Conservation (phyloP, 2,113 vertebrate species). For the Coryphaenoides rupestris region DNA sequence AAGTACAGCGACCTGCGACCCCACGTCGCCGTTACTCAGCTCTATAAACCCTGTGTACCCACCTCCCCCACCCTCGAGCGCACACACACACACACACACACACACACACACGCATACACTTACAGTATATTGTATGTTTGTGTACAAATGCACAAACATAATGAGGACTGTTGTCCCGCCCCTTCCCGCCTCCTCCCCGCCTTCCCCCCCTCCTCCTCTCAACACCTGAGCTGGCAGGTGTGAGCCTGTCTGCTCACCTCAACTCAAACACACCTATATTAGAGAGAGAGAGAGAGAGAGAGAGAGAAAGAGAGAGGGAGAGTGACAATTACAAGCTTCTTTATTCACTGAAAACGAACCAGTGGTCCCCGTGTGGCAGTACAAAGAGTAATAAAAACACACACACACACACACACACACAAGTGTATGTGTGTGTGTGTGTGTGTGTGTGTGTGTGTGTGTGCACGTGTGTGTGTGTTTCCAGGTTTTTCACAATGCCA, state of each 20-base stretch:
- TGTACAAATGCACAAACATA: conserved; percentile 30
- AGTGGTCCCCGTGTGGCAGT: conserved; percentile 48
- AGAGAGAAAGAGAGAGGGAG: too few species aligned
- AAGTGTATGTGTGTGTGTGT: conserved; percentile 40
- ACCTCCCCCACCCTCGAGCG: too few species aligned
- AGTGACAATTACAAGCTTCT: conserved; percentile 51
- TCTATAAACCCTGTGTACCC: too few species aligned
- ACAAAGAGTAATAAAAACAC: conserved; percentile 59
- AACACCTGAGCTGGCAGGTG: conserved; percentile 11
- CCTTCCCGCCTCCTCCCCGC: too few species aligned
- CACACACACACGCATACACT: neutral
- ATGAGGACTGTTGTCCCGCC: too few species aligned
- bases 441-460: conserved; percentile 65
- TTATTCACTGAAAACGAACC: conserved; percentile 49
- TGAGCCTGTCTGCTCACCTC: conserved; percentile 28
- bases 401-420: neutral
- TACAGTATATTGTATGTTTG: neutral
- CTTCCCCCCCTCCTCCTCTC: conserved; percentile 15
- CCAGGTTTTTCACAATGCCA: conserved; percentile 70
- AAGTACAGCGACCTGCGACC: too few species aligned
- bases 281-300: too few species aligned
- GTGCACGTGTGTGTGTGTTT: conserved; percentile 64
- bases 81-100: too few species aligned
- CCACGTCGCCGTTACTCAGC: too few species aligned
- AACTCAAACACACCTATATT: conserved; percentile 13